Evolutionary conservation across 1,140 invertebrate species (phyloP).

Genomic region (Anastrepha obliqua): DNA sequence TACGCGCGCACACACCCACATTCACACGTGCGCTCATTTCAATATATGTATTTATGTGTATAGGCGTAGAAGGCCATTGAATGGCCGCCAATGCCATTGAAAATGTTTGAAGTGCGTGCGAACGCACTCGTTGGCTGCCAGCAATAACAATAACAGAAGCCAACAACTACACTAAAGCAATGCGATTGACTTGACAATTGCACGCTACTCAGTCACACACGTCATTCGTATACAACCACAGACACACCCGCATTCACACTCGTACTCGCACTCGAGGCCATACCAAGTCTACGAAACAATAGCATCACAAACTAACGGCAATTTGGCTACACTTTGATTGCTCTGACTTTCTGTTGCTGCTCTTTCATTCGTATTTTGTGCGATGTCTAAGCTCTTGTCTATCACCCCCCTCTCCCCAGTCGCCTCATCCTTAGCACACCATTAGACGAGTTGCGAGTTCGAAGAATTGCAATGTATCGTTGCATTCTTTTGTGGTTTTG

Average conservation of each 20-base stretch:
- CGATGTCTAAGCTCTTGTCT: not conserved
- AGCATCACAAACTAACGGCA: constrained; percentile 34
- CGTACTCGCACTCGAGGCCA: too few relatives aligned
- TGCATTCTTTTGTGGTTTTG: not conserved
- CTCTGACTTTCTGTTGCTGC: constrained; percentile 7
- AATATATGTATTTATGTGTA: not conserved
- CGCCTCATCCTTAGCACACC: not conserved
- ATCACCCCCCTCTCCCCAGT: not conserved
- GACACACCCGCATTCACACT: not conserved
- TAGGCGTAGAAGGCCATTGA: constrained; percentile 14
- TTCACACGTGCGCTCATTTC: not conserved
- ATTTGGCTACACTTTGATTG: constrained; percentile 36
- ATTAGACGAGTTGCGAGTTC: not conserved
- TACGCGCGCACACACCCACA: not conserved
- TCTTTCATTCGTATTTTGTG: not conserved
- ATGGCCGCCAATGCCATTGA: constrained; percentile 24
- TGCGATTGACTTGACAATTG: constrained; percentile 37
- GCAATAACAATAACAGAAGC: not conserved
- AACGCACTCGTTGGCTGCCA: constrained; percentile 4
- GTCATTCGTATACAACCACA: not conserved
- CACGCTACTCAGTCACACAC: constrained; percentile 15
- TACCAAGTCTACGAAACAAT: constrained; percentile 4
- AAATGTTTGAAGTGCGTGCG: constrained; percentile 29
- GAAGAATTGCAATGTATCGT: constrained; percentile 11
- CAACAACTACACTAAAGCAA: not conserved